Evolutionary conservation across 92 coral and sea anemone genomes (phyloP).

Genomic region (Palythoa heliodiscus): DNA sequence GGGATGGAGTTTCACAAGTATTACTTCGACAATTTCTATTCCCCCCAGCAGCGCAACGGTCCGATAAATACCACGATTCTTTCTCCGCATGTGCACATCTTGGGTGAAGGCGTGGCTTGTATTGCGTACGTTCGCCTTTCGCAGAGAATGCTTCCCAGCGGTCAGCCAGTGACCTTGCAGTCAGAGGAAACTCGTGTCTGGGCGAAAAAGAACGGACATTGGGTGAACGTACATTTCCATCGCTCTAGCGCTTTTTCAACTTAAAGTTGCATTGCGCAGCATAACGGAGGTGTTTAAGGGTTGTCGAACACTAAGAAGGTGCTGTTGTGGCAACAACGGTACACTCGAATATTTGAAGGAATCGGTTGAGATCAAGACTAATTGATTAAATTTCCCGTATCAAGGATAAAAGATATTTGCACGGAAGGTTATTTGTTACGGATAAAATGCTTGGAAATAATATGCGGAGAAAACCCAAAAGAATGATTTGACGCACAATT

Average conservation of each 20-base stretch:
- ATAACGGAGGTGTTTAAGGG: neutral
- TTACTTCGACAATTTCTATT: constrained; percentile 69
- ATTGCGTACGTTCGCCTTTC: constrained; percentile 91
- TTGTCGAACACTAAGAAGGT: neutral
- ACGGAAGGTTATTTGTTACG: neutral
- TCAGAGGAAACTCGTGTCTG: constrained; percentile 96
- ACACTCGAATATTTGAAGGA: neutral
- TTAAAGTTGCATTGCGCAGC: neutral
- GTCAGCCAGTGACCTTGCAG: constrained; percentile 72
- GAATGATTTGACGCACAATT: neutral
- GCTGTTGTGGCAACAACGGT: constrained; percentile 3
- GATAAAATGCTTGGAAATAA: neutral
- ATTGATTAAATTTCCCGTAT: neutral
- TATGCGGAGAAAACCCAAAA: neutral
- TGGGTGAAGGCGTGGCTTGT: constrained; percentile 89
- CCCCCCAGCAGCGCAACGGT: constrained; percentile 53
- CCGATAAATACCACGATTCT: constrained; percentile 92
- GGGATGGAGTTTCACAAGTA: constrained; percentile 94
- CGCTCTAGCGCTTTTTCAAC: constrained; percentile 57
- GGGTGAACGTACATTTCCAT: constrained; percentile 91
- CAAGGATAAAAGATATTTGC: neutral
- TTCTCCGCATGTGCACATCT: constrained; percentile 92
- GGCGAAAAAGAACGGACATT: constrained; percentile 84
- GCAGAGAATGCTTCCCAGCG: constrained; percentile 66
- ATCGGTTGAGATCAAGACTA: neutral